Evolutionary conservation across 2,797 vertebrate species (phyloP).

Genomic region (Zalophus californianus): DNA sequence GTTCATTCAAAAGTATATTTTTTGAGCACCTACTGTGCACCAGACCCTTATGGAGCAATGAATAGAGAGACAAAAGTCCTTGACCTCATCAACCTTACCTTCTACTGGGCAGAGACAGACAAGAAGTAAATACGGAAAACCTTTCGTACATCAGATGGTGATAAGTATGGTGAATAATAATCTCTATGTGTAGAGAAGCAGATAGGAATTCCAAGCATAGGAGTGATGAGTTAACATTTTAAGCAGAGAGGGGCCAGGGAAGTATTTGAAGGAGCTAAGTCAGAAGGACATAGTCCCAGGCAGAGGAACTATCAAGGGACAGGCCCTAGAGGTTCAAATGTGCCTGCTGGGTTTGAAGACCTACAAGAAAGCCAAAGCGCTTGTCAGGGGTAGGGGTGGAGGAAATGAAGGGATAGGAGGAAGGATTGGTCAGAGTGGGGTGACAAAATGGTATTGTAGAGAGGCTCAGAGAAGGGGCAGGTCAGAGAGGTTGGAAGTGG

Average conservation of each 20-base stretch:
- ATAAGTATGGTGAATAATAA: background rate
- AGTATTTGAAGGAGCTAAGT: background rate
- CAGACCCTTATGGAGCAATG: background rate
- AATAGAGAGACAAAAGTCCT: background rate
- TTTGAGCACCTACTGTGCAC: background rate
- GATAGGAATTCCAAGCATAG: background rate
- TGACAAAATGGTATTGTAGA: background rate
- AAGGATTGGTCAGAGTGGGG: background rate
- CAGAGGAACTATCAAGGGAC: background rate
- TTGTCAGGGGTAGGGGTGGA: rapidly evolving
- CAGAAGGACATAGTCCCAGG: background rate
- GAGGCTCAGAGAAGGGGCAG: background rate
- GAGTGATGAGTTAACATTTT: background rate
- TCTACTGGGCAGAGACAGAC: background rate
- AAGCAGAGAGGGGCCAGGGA: background rate
- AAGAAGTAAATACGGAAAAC: background rate
- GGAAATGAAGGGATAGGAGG: background rate
- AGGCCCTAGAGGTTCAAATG: rapidly evolving
- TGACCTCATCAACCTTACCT: background rate
- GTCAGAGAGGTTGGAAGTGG: background rate
- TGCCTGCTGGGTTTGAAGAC: background rate
- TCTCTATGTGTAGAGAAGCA: background rate
- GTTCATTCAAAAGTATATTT: background rate
- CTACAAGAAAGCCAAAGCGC: background rate
- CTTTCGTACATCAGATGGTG: background rate